Evolutionary conservation across 2,797 vertebrate genomes (phyloP), one percentile per base, ranked within the genome.

Genomic region (Muscicapa comitata): DNA sequence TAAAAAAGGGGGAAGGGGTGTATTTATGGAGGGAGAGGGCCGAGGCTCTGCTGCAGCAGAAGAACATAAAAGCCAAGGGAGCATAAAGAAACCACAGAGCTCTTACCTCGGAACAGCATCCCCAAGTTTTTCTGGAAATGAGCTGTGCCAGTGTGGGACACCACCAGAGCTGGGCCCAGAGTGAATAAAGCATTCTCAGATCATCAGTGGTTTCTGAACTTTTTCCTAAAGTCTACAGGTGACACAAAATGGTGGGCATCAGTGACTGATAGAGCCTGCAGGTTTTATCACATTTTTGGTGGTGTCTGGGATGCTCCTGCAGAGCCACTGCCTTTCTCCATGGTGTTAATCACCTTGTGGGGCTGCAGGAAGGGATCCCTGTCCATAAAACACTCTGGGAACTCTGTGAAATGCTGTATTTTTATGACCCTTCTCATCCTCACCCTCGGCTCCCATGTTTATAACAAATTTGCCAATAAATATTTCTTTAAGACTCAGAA

Each of bases 61-160:
- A 77, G 88, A 82, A 74, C 93, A 94, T 96, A 89, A 95, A 96
- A 96, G 72, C 67, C 95, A 92, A 8, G 80, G 77, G 78, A 91
- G 84, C 89, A 71, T 45, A 77, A 79, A 94, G 87, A 79, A 94
- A 29, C 31, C 51, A 10, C 4, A 10, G 74, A 85, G 25, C 24
- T n/a, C 17, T 40, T 63, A 20, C 50, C 63, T 63, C 42, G 40
- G 59, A 82, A 50, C 75, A 53, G 8, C 55, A n/a, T 26, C 5
- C 19, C 70, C 13, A 11, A 24, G 10, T 1, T 31, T 65, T 73
- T 62, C 54, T 90, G 92, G 88, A 75, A 66, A 33, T 6, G 45
- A 86, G 18, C 10, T 53, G 1, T 50, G 71, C 50, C 79, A 80
- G 10, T 20, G 33, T 43, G 65, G 63, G 78, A 68, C 54, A 40